Conservation (phyloP, 2,113 vertebrate genomes). For the Siniperca knerii region DNA sequence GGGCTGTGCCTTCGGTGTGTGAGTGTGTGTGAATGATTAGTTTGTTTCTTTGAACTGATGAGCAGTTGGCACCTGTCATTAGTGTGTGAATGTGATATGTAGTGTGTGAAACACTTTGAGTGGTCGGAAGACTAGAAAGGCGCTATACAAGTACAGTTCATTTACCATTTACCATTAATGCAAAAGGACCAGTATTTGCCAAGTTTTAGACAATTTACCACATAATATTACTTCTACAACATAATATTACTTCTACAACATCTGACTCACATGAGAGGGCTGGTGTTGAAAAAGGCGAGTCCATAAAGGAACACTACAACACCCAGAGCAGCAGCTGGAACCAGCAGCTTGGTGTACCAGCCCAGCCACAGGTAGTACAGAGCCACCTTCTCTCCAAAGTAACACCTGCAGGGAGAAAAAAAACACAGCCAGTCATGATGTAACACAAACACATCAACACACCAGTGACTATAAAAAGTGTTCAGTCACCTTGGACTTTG, state of each 20-base stretch:
- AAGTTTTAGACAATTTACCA: background rate
- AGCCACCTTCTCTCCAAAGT: slow-evolving; percentile 95
- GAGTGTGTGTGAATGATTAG: too few species aligned
- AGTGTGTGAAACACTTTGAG: too few species aligned
- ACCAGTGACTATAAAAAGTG: background rate
- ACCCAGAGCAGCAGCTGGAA: slow-evolving; percentile 84
- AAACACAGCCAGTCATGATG: background rate
- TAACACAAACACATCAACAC: slow-evolving; percentile 6
- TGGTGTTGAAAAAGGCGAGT: slow-evolving; percentile 85
- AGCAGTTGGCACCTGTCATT: too few species aligned
- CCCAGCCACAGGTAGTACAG: slow-evolving; percentile 95
- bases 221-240: background rate
- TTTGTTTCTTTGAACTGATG: too few species aligned
- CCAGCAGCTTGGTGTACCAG: slow-evolving; percentile 92
- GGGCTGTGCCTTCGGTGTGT: too few species aligned
- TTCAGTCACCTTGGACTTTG: background rate
- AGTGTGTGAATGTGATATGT: too few species aligned
- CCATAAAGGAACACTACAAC: slow-evolving; percentile 87
- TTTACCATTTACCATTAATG: background rate
- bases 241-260: background rate
- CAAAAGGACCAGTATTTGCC: background rate
- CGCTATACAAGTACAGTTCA: too few species aligned
- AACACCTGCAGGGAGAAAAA: slow-evolving; percentile 79
- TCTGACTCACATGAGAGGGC: slow-evolving; percentile 90
- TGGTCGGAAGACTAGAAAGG: too few species aligned